phyloP scores from a whole-genome alignment of 2,113 vertebrate genomes.

The Panthera tigris region DNA sequence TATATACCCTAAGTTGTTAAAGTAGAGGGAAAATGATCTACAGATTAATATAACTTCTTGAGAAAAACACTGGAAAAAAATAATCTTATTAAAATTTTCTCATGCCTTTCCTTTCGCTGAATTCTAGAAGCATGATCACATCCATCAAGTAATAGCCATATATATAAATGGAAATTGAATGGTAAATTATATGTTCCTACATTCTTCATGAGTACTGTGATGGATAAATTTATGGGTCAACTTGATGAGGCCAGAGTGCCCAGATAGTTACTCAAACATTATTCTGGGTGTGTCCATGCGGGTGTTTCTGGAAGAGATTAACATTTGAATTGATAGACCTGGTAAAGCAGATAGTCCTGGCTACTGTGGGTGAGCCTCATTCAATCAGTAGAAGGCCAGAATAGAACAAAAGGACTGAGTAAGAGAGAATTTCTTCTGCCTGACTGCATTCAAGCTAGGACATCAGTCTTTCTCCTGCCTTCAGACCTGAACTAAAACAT shows the following conservation, averaged over 20 bases:
- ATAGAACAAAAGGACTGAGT: background rate
- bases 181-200: background rate
- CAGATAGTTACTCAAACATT: background rate
- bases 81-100: constrained; percentile 26
- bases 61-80: background rate
- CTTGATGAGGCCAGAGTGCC: background rate
- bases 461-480: background rate
- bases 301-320: constrained; percentile 13
- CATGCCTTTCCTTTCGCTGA: constrained; percentile 3
- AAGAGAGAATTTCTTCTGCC: constrained; percentile 31
- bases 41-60: background rate
- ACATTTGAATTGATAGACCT: background rate
- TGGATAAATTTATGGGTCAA: background rate
- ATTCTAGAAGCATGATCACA: constrained; percentile 2
- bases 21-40: background rate
- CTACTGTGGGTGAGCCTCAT: background rate
- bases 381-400: background rate
- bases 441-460: background rate
- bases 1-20: background rate
- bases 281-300: background rate
- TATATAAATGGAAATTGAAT: background rate
- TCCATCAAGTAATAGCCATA: background rate
- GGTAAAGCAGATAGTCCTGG: background rate
- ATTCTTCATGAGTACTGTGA: background rate
- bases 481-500: constrained; percentile 2